Base-by-base conservation (phyloP, 2,113 vertebrate species). In the Apodemus sylvaticus region DNA sequence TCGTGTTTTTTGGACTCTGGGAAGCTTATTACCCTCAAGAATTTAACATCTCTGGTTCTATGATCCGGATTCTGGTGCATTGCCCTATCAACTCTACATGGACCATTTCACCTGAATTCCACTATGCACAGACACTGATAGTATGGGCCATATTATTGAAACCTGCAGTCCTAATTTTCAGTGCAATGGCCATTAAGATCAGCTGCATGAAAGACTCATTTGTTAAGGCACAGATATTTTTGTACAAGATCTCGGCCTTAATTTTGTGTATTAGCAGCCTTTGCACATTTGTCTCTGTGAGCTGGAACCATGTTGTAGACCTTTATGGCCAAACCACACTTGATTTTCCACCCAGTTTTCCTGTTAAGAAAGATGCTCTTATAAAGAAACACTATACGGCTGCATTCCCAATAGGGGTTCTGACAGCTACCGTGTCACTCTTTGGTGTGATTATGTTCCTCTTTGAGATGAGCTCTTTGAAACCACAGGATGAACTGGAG, bases 1-100 rank as follows among this genome's bases (percentile, higher is more conserved):
- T 98, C 71, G 97, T 98, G 31, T 22, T 31, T 68, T 20, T 86
- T 51, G 83, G 42, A 36, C 83, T 86, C 17, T 53, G 64, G 64
- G 19, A 70, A 70, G 10, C 17, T 70, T 36, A 86, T 36, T 86
- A 86, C 10, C 19, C 5, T 51, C 17, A 86, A n/a, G 34, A 14
- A 5, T 68, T 66, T 86, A 51, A 68, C 42, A 51, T 24, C 2
- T 86, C 83, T 68, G 42, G 29, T 2, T 48, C 64, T 51, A 48
- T 36, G 19, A 70, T 22, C 11, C 48, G 3, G 10, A 36, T 36
- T 11, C 64, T n/a, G 64, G 31, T 70, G 31, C 82, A 86, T 19
- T n/a, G 19, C 64, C 42, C 64, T 51, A 51, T n/a, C 64, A 53
- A 86, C 20, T 36, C 62, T 12, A 68, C 62, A 34, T 86, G 83